Base-by-base conservation (phyloP, 2,113 vertebrate species). In the Neolamprologus ventralis region DNA sequence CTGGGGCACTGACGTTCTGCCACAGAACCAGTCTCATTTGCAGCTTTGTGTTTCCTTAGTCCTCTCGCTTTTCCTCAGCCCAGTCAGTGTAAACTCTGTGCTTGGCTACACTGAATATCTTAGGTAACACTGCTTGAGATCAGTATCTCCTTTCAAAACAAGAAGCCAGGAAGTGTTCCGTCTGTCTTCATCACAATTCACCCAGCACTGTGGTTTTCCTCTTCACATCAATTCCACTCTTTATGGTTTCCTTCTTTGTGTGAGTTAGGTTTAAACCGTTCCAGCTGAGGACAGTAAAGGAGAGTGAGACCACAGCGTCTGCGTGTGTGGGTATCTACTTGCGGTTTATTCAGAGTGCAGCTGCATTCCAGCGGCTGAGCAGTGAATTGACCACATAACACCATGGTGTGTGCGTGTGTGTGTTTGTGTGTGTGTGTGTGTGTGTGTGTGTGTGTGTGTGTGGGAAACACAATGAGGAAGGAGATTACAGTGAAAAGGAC, bases 131-230 rank as follows among this genome's bases (percentile, higher is more conserved):
- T 80, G 73, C 65, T 86, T 13, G 49, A 93, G 94, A 96, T 95
- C 80, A 16, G 86, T 89, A 94, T 93, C 93, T 90, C 53, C 58
- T 58, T 82, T 86, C 86, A 90, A 91, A 94, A 94, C 90, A 94
- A 92, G 84, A 84, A 93, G 92, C 85, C 94, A 93, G 95, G 94
- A 96, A 95, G 94, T 91, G 92, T 94, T 93, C 90, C 55, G 71
- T 91, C 91, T 93, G 91, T 95, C 93, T 93, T 92, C 89, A 94
- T 91, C 94, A 92, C 92, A 92, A 85, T 90, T 93, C 90, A 93
- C 82, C 73, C 88, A 82, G 88, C 78, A 82, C 88, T 86, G 93
- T 86, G 92, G 87, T 89, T 95, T 96, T 95, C 93, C 92, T 95
- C 80, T 87, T 93, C 87, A 91, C 85, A 91, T 94, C 89, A 94